Percentiles rank a stretch among this genome's conserved stretches.
These are phyloP conservation scores for Atta texana DNA, from an alignment of 1,140 invertebrate genomes.

Conservation along the genomic window DNA sequence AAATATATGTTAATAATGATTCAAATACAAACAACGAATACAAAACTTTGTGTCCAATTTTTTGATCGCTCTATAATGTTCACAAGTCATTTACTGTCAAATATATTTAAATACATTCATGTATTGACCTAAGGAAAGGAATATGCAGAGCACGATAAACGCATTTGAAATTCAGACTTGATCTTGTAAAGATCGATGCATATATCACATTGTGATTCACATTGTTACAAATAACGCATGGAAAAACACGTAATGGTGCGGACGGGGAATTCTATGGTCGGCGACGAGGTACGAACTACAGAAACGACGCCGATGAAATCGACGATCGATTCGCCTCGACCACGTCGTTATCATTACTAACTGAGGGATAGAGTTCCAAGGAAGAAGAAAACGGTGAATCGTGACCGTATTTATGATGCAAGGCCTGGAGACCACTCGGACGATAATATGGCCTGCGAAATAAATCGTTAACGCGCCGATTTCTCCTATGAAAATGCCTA, in stretches of 20 bases:
- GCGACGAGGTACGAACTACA: neutral
- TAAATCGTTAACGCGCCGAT: conserved; percentile 78
- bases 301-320: conserved; percentile 41
- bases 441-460: conserved; percentile 67
- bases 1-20: too few relatives aligned
- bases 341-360: conserved; percentile 69
- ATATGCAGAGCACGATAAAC: conserved; percentile 1
- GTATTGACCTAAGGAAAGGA: neutral
- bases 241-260: conserved; percentile 47
- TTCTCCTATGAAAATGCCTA: conserved; percentile 65
- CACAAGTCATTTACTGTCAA: neutral
- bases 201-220: neutral
- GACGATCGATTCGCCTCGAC: conserved; percentile 65
- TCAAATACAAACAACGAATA: too few relatives aligned
- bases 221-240: conserved; percentile 34
- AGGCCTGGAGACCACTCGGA: neutral
- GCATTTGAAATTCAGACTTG: conserved; percentile 30
- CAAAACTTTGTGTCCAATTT: too few relatives aligned
- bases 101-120: conserved; percentile 4
- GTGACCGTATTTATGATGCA: conserved; percentile 76
- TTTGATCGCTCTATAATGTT: neutral
- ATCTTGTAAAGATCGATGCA: neutral
- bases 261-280: conserved; percentile 28
- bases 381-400: conserved; percentile 74
- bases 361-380: conserved; percentile 50